These are phyloP conservation scores for Acleris laterana DNA, from an alignment of 2,888 invertebrate species.

Conservation along the genomic window DNA sequence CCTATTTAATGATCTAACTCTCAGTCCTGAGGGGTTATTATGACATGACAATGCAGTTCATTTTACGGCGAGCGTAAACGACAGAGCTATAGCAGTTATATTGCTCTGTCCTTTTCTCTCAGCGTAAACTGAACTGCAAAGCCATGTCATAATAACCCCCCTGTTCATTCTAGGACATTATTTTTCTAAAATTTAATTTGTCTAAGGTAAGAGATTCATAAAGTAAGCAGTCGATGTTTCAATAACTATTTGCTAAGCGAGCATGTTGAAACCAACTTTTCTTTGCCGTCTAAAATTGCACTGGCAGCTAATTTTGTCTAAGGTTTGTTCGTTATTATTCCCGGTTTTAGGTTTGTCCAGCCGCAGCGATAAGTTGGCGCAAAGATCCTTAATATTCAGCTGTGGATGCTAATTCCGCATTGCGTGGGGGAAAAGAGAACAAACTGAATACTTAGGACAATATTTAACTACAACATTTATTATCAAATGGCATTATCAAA, in stretches of 20 bases:
- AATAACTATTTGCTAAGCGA: constrained; percentile 27
- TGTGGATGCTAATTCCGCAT: constrained; percentile 31
- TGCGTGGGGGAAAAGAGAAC: constrained; percentile 16
- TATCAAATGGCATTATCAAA: no score
- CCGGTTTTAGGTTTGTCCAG: constrained; percentile 2
- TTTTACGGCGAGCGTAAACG: no score
- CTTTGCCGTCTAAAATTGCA: constrained; percentile 16
- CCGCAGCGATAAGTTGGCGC: constrained; percentile 15
- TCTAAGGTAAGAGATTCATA: no score
- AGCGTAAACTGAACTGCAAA: no score
- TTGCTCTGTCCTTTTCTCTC: no score
- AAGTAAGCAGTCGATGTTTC: constrained; percentile 13
- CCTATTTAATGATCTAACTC: no score
- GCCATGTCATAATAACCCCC: no score
- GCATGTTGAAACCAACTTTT: constrained; percentile 12
- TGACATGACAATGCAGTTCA: no score
- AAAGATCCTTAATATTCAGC: constrained; percentile 26
- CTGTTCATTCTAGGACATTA: no score
- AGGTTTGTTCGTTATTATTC: neutral
- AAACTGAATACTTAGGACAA: neutral
- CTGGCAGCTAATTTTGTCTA: neutral
- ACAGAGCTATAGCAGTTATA: no score
- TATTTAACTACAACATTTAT: neutral
- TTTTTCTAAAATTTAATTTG: no score
- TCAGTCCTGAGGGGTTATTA: no score